phyloP scores from a whole-genome alignment of 2,888 invertebrate species.

The Hyposoter dolosus region DNA sequence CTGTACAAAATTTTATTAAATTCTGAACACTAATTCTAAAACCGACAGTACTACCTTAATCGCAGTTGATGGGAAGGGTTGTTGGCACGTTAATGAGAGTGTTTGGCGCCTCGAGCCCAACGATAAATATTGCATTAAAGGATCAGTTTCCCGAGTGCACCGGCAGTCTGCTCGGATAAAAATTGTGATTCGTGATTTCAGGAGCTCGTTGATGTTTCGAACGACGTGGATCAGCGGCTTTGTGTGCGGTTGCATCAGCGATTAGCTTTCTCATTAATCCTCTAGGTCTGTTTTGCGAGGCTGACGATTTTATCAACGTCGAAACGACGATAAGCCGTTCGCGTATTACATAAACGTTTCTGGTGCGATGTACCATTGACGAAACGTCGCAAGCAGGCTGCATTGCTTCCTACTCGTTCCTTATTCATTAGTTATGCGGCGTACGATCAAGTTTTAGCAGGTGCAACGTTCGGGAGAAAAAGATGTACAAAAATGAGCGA shows the following conservation, averaged over 20 bases:
- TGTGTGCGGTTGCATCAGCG: slow-evolving; percentile 64
- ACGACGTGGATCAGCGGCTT: slow-evolving; percentile 6
- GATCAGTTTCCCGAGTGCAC: neutral
- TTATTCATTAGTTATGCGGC: slow-evolving; percentile 63
- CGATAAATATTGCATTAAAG: slow-evolving; percentile 1
- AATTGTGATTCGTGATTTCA: neutral
- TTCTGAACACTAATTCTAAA: too few relatives aligned
- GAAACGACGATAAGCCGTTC: slow-evolving; percentile 33
- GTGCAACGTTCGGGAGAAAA: slow-evolving; percentile 27
- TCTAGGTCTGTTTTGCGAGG: slow-evolving; percentile 51
- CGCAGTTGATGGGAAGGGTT: neutral
- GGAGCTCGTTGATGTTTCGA: neutral
- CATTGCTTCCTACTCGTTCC: slow-evolving; percentile 33
- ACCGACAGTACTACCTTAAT: neutral
- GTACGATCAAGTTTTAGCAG: slow-evolving; percentile 29
- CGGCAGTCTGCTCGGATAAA: neutral
- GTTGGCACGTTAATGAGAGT: neutral
- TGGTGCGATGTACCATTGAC: neutral
- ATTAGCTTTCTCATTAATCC: slow-evolving; percentile 52
- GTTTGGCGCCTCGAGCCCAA: neutral
- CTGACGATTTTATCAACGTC: slow-evolving; percentile 50
- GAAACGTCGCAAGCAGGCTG: neutral
- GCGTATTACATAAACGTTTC: slow-evolving; percentile 37
- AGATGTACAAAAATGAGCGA: neutral
- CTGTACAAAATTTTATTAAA: too few relatives aligned